Base-by-base conservation (phyloP, 2,888 invertebrate genomes). In the Lasioglossum morio region DNA sequence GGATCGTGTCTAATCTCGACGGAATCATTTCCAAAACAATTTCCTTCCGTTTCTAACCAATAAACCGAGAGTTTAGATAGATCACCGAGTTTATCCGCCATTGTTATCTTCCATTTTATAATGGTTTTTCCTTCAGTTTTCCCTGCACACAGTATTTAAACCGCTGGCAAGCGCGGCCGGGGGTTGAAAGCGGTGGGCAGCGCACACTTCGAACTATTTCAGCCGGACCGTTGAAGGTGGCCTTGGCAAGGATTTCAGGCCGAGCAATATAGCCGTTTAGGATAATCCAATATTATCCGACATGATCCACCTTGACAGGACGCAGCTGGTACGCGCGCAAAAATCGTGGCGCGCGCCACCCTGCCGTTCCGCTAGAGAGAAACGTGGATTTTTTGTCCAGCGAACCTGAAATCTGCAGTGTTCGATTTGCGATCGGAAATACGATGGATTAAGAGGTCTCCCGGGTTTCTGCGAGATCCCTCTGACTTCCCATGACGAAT, bases 231-330 rank as follows among this genome's bases (percentile, higher is more conserved):
- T 70, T 27, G 43, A 60, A 77, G 76, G 57, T 72, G 53, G 80
- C 60, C 60, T 70, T 60, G 37, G 60, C 57, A 74, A 66, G 70
- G 76, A 72, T 73, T 81, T 76, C 66, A 30, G 57, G 23, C 60
- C 40, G 12, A 23, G 70, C 77, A 72, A 84, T 77, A 77, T 74
- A 84, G 10, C 43, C 79, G 72, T 76, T 84, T 63, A 75, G 76
- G 82, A 72, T 82, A 87, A 87, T 86, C 86, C 86, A 82, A 86
- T 87, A 82, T 84, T 77, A 86, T 84, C 85, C 77, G 37, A 70
- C 84, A 66, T 74, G 78, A 82, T 85, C 75, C 84, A 72, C 23
- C 84, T 73, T 76, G 78, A 79, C 72, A 79, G 77, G 75, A 53
- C 72, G 79, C 77, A 78, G 79, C 75, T 72, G 72, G 73, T 23